Evolutionary conservation across 2,797 vertebrate species (phyloP).

Genomic region (Graptemys geographica): DNA sequence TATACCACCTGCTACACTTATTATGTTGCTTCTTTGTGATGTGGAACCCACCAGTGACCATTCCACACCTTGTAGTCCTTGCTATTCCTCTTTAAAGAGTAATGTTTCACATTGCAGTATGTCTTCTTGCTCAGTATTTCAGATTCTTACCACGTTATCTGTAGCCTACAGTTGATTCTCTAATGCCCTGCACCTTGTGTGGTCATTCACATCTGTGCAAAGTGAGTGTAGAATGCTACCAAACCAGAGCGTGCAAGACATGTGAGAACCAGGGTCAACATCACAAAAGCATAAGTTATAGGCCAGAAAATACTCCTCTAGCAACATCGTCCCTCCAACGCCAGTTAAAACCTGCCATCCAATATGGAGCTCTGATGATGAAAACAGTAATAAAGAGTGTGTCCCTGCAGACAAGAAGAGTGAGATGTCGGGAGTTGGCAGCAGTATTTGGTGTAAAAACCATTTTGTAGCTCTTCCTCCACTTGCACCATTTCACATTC

Average conservation of each 20-base stretch:
- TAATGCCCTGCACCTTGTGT: neutral
- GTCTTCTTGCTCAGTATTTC: neutral
- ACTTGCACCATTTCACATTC: neutral
- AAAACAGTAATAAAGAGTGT: neutral
- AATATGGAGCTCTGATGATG: neutral
- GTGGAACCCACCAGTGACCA: neutral
- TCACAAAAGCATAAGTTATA: neutral
- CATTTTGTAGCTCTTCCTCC: neutral
- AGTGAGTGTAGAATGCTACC: neutral
- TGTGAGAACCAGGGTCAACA: neutral
- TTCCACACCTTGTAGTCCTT: neutral
- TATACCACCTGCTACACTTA: neutral
- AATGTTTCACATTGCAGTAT: neutral
- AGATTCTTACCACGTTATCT: neutral
- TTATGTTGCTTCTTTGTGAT: neutral
- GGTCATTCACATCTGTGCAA: neutral
- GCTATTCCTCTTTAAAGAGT: neutral
- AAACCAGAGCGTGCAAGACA: neutral
- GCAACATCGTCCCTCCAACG: neutral
- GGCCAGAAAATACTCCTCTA: neutral
- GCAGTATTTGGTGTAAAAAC: neutral
- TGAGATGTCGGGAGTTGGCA: neutral
- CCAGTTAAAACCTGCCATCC: neutral
- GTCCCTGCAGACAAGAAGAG: neutral
- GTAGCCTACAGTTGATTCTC: neutral